Evolutionary conservation across 2,888 invertebrate species (phyloP).

Genomic region (Cryptus viduatorius): DNA sequence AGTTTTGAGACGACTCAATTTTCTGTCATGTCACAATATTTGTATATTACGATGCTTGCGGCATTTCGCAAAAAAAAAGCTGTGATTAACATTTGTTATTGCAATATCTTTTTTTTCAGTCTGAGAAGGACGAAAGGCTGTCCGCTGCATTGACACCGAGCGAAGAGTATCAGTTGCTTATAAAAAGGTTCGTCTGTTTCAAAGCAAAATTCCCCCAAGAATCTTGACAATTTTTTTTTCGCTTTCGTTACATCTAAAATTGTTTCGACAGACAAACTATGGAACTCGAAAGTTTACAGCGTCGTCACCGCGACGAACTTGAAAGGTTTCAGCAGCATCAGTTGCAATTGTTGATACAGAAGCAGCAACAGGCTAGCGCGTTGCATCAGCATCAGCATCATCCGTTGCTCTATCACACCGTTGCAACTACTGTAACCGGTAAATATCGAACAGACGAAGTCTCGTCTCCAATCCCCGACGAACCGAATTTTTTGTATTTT

Average conservation of each 20-base stretch:
- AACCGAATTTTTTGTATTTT: too few relatives aligned
- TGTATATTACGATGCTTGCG: too few relatives aligned
- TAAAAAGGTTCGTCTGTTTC: conserved; percentile 78
- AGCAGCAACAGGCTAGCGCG: conserved; percentile 83
- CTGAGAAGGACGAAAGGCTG: conserved; percentile 81
- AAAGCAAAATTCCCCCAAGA: background rate
- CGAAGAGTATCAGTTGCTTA: conserved; percentile 83
- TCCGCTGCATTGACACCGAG: conserved; percentile 80
- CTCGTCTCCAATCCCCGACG: background rate
- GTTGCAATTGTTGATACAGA: conserved; percentile 81
- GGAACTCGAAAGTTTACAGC: conserved; percentile 85
- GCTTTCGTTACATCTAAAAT: background rate
- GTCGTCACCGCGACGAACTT: conserved; percentile 84
- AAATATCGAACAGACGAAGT: conserved; percentile 34
- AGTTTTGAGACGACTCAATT: background rate
- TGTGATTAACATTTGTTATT: conserved; percentile 3
- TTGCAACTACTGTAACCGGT: conserved; percentile 80
- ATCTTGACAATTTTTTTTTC: background rate
- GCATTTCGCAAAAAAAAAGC: background rate
- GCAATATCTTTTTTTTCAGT: conserved; percentile 64
- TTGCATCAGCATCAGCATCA: conserved; percentile 83
- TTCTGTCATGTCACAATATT: too few relatives aligned
- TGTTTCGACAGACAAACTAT: conserved; percentile 82
- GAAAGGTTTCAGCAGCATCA: conserved; percentile 84
- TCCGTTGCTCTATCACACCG: conserved; percentile 82